These are phyloP conservation scores for Cisticola juncidis DNA, from an alignment of 2,113 vertebrate genomes.

Conservation along the genomic window DNA sequence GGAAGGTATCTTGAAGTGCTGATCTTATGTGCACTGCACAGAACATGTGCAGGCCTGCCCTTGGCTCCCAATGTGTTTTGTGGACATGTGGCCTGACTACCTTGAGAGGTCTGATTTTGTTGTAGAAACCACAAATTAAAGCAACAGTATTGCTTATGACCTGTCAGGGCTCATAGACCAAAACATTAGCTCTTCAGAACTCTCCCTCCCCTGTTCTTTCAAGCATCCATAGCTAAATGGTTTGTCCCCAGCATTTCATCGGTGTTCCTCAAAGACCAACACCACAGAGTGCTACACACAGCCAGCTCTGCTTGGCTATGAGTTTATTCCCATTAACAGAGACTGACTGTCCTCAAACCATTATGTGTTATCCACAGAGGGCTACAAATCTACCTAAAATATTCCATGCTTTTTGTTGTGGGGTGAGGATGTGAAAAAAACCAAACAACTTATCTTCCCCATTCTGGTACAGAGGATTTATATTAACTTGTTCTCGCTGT, in stretches of 20 bases:
- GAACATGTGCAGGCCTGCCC: background rate
- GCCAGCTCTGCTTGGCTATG: background rate
- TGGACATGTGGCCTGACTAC: background rate
- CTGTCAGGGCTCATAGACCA: background rate
- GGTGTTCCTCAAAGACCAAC: background rate
- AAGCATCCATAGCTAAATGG: background rate
- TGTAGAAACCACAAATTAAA: background rate
- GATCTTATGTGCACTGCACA: background rate
- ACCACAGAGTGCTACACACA: background rate
- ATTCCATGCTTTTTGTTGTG: background rate
- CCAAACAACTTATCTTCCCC: background rate
- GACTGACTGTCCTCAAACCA: background rate
- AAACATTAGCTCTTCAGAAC: background rate
- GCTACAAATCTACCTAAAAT: background rate
- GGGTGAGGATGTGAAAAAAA: background rate
- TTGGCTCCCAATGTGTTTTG: rapidly evolving
- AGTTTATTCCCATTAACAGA: background rate
- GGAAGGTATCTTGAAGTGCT: background rate
- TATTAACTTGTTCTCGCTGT: background rate
- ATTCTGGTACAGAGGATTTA: background rate
- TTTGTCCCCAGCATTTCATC: background rate
- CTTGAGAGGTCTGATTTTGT: background rate
- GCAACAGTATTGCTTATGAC: background rate
- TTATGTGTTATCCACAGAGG: background rate
- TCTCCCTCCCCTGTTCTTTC: background rate